Percentiles rank a stretch among this genome's conserved stretches.
phyloP scores from a whole-genome alignment of 2,113 vertebrate species.

The Dasypus novemcinctus region DNA sequence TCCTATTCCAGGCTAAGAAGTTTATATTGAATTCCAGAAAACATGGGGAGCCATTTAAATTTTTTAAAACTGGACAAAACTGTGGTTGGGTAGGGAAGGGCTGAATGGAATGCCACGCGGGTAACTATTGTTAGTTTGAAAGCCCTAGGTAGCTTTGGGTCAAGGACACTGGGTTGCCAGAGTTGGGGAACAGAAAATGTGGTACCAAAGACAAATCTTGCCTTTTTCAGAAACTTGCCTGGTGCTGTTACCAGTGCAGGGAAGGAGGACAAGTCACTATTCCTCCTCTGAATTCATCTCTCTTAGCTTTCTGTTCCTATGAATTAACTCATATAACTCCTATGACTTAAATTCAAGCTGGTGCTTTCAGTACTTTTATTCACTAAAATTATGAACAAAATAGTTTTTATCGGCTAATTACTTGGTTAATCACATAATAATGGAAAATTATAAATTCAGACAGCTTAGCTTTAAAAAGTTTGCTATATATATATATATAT shows the following conservation, averaged over 20 bases:
- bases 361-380: not conserved
- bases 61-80: not conserved
- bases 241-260: not conserved
- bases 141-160: not conserved
- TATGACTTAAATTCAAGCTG: not conserved
- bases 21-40: conserved; percentile 15
- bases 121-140: not conserved
- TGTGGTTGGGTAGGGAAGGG: not conserved
- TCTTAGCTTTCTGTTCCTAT: not conserved
- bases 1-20: not conserved
- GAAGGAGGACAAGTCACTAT: not conserved
- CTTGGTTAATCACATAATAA: not conserved
- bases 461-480: not conserved
- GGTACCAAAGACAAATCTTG: not conserved
- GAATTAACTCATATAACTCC: not conserved
- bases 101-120: not conserved
- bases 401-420: not conserved
- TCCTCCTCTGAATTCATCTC: not conserved
- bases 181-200: not conserved
- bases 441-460: not conserved
- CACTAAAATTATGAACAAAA: not conserved
- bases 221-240: not conserved
- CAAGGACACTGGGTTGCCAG: not conserved
- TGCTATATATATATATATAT: not conserved
- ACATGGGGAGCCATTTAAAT: not conserved